Evolutionary conservation across 2,797 vertebrate genomes (phyloP).

Genomic region (Phrynocephalus vlangalii): DNA sequence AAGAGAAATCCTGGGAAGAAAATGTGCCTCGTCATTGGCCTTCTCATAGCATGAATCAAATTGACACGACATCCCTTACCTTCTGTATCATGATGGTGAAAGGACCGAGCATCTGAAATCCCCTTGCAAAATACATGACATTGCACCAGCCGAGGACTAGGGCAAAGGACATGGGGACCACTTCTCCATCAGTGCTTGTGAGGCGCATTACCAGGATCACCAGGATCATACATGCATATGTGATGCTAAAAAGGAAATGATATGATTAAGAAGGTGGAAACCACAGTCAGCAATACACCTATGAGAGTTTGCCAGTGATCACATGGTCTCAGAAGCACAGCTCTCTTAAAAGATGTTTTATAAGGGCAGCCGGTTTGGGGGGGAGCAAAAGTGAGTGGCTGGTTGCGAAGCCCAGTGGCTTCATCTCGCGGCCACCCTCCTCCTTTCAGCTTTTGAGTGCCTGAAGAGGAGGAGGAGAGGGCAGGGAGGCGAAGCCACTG

Average conservation of each 20-base stretch:
- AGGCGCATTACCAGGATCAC: slow-evolving; percentile 88
- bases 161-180: slow-evolving; percentile 87
- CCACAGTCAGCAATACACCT: neutral
- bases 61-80: slow-evolving; percentile 72
- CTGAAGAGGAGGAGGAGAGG: no score
- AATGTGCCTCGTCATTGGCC: neutral
- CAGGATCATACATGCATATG: slow-evolving; percentile 90
- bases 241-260: slow-evolving; percentile 80
- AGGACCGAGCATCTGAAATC: slow-evolving; percentile 96
- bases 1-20: neutral
- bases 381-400: no score
- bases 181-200: slow-evolving; percentile 84
- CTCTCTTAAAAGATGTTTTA: no score
- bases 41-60: neutral
- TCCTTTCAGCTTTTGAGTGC: no score
- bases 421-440: no score
- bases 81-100: slow-evolving; percentile 99
- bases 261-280: neutral
- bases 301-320: neutral
- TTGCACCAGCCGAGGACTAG: slow-evolving; percentile 95
- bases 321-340: no score
- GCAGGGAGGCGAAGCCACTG: no score
- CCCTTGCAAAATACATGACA: slow-evolving; percentile 94
- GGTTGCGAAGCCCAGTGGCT: no score
- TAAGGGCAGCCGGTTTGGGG: no score